These are phyloP conservation scores for Hippoglossus stenolepis DNA, from an alignment of 2,113 vertebrate genomes.

Conservation along the genomic window DNA sequence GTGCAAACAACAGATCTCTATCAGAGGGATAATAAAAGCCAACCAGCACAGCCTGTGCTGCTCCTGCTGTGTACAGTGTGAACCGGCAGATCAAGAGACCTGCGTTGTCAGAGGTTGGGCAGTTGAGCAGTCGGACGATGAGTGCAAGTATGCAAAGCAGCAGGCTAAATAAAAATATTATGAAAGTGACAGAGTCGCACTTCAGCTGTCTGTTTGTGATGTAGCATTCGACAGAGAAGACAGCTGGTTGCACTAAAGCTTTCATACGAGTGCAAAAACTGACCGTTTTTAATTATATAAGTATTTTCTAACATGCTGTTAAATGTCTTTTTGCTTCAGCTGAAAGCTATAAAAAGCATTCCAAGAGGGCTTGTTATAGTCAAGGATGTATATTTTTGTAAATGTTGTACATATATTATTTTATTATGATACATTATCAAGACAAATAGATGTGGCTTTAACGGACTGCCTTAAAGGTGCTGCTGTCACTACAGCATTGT, in stretches of 20 bases:
- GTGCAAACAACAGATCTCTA: slow-evolving; percentile 82
- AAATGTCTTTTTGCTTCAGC: slow-evolving; percentile 32
- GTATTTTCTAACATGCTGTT: slow-evolving; percentile 49
- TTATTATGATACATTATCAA: slow-evolving; percentile 40
- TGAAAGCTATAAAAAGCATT: slow-evolving; percentile 65
- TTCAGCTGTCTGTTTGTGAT: slow-evolving; percentile 47
- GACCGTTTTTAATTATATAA: slow-evolving; percentile 30
- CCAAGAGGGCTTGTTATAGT: slow-evolving; percentile 54
- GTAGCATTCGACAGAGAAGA: slow-evolving; percentile 60
- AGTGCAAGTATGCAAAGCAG: slow-evolving; percentile 18
- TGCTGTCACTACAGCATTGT: slow-evolving; percentile 25
- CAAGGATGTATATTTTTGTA: slow-evolving; percentile 58
- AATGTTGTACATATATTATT: slow-evolving; percentile 57
- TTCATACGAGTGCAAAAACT: slow-evolving; percentile 4
- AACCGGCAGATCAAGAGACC: slow-evolving; percentile 37
- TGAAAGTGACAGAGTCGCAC: slow-evolving; percentile 15
- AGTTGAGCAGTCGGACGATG: slow-evolving; percentile 27
- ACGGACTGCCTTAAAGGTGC: slow-evolving; percentile 28
- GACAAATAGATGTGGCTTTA: slow-evolving; percentile 38
- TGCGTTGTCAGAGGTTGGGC: slow-evolving; percentile 27
- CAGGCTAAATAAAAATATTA: not conserved
- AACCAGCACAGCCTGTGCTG: slow-evolving; percentile 32
- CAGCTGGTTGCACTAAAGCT: slow-evolving; percentile 18
- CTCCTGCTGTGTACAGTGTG: slow-evolving; percentile 52
- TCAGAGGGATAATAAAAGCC: slow-evolving; percentile 70